Percentiles rank a stretch among this genome's conserved stretches.
Evolutionary conservation across 2,797 vertebrate species (phyloP).

Genomic region (Heteromormyrus szaboi): DNA sequence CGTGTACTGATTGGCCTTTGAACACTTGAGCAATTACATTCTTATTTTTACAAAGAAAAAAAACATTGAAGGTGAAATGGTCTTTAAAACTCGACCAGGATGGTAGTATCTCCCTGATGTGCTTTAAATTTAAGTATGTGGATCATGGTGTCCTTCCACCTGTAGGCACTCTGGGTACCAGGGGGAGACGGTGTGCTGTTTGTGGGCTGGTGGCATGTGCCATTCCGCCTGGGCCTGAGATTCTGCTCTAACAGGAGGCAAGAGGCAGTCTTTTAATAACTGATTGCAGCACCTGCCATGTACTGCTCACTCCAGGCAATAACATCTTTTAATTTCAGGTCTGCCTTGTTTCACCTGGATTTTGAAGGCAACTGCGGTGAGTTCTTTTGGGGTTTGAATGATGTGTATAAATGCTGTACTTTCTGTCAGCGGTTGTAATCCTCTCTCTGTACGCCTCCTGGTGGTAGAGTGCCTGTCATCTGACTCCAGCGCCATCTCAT

Average conservation of each 20-base stretch:
- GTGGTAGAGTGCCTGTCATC: conserved; percentile 58
- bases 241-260: conserved; percentile 74
- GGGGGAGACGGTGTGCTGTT: conserved; percentile 70
- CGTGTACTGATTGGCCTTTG: background rate
- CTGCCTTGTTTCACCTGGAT: conserved; percentile 58
- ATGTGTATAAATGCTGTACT: background rate
- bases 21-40: background rate
- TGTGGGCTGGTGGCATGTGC: conserved; percentile 71
- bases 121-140: background rate
- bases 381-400: conserved; percentile 24
- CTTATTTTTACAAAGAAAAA: background rate
- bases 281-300: background rate
- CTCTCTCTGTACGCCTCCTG: background rate
- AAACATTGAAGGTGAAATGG: background rate
- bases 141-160: background rate
- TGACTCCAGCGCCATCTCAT: conserved; percentile 54
- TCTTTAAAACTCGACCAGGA: background rate
- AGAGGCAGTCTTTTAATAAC: conserved; percentile 17
- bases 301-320: background rate
- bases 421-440: background rate
- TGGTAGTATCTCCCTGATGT: background rate
- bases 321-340: conserved; percentile 45
- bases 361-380: conserved; percentile 64
- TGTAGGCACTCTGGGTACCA: conserved; percentile 75
- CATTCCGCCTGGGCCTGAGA: conserved; percentile 69